These are phyloP conservation scores for Amphiura filiformis DNA, from an alignment of 35 echinoderm and acorn worm species.

Conservation along the genomic window DNA sequence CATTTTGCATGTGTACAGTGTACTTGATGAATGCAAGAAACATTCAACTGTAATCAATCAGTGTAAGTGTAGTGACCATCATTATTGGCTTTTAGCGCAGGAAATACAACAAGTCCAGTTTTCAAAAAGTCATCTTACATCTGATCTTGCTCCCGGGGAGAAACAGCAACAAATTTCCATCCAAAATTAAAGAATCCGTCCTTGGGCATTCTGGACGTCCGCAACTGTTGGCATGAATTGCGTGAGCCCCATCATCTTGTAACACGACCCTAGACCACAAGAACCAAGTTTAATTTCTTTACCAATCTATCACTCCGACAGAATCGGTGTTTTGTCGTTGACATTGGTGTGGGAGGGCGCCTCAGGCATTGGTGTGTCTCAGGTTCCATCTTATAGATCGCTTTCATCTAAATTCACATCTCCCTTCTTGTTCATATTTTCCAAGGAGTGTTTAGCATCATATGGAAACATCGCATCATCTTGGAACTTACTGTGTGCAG, in stretches of 20 bases:
- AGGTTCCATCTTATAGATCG: not conserved
- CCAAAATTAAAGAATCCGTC: not conserved
- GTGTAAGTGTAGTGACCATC: too few relatives aligned
- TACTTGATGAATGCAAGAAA: too few relatives aligned
- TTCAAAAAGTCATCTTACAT: too few relatives aligned
- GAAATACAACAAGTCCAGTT: too few relatives aligned
- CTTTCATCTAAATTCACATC: not conserved
- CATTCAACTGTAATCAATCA: too few relatives aligned
- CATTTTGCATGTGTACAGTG: too few relatives aligned
- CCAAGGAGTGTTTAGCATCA: too few relatives aligned
- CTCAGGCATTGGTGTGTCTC: not conserved
- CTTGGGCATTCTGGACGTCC: not conserved
- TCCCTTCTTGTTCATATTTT: too few relatives aligned
- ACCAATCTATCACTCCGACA: not conserved
- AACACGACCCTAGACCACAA: not conserved
- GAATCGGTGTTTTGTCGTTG: not conserved
- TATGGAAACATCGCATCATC: too few relatives aligned
- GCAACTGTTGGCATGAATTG: not conserved
- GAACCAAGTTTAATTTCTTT: not conserved
- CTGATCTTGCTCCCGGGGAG: too few relatives aligned
- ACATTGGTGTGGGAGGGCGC: not conserved
- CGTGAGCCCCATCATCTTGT: not conserved
- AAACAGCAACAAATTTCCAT: not conserved
- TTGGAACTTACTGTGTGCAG: too few relatives aligned
- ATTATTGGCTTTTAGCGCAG: too few relatives aligned